Conservation (phyloP, 2,888 invertebrate species). For the Apamea anceps region DNA sequence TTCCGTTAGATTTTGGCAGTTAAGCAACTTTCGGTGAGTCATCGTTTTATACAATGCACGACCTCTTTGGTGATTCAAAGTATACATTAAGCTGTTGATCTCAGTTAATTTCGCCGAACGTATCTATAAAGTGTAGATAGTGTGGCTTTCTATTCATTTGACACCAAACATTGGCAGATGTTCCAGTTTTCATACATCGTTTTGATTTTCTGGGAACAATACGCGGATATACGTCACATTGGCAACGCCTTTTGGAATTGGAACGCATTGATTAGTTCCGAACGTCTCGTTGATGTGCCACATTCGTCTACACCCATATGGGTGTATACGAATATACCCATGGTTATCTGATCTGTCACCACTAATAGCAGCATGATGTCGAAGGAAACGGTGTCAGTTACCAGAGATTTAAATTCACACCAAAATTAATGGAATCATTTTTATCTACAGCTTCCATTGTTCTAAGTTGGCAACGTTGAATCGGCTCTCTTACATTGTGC, state of each 20-base stretch:
- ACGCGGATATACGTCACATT: conserved; percentile 46
- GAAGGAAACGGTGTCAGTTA: neutral
- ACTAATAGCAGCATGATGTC: neutral
- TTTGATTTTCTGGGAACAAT: conserved; percentile 52
- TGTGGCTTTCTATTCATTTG: conserved; percentile 47
- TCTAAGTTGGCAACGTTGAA: neutral
- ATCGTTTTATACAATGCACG: conserved; percentile 48
- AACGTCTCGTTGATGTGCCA: conserved; percentile 20
- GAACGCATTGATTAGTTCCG: conserved; percentile 56
- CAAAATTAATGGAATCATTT: neutral
- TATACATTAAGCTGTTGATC: conserved; percentile 44
- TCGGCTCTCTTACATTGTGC: neutral
- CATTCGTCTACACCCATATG: conserved; percentile 19
- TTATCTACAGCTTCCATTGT: neutral
- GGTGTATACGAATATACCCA: too few relatives aligned
- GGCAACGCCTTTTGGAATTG: conserved; percentile 46
- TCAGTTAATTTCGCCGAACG: conserved; percentile 28
- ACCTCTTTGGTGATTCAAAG: conserved; percentile 41
- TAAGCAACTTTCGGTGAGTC: conserved; percentile 53
- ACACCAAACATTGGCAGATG: conserved; percentile 27
- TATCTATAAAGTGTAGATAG: conserved; percentile 28
- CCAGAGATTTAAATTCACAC: conserved; percentile 5
- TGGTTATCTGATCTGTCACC: neutral
- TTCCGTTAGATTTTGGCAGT: conserved; percentile 32
- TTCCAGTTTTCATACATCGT: conserved; percentile 39